These are phyloP conservation scores for Spizaetus ornatus DNA, from an alignment of 2,113 vertebrate genomes.

Conservation along the genomic window DNA sequence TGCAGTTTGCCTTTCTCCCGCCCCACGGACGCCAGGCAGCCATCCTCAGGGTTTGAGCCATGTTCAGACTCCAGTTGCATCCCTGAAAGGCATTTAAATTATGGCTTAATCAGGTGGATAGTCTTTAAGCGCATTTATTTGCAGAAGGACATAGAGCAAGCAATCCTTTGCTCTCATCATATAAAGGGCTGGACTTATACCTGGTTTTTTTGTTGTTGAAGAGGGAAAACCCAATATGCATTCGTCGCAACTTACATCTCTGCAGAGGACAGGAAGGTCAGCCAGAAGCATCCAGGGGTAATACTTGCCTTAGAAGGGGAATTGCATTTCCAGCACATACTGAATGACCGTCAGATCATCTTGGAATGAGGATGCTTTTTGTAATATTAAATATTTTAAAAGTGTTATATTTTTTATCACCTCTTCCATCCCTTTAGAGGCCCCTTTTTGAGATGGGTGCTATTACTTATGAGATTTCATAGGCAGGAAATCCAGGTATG, in stretches of 20 bases:
- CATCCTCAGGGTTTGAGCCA: not conserved
- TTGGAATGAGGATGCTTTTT: not conserved
- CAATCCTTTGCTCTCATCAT: not conserved
- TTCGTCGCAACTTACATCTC: not conserved
- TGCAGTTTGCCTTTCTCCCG: not conserved
- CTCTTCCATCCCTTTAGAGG: not conserved
- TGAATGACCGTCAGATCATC: rapidly evolving
- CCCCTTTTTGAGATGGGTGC: not conserved
- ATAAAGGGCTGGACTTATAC: not conserved
- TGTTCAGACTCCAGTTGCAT: not conserved
- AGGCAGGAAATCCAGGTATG: not conserved
- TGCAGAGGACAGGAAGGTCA: not conserved
- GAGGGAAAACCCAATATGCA: not conserved
- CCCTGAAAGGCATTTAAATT: not conserved
- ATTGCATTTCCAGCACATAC: not conserved
- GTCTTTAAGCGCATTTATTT: not conserved
- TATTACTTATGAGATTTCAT: not conserved
- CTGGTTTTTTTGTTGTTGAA: not conserved
- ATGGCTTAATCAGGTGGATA: not conserved
- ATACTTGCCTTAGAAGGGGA: not conserved
- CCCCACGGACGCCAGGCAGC: not conserved
- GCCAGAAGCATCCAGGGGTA: not conserved
- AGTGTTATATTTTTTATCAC: not conserved
- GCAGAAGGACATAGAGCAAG: not conserved
- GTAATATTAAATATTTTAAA: not conserved